Evolutionary conservation across 2,888 invertebrate species (phyloP).

Genomic region (Orthonevra nobilis): DNA sequence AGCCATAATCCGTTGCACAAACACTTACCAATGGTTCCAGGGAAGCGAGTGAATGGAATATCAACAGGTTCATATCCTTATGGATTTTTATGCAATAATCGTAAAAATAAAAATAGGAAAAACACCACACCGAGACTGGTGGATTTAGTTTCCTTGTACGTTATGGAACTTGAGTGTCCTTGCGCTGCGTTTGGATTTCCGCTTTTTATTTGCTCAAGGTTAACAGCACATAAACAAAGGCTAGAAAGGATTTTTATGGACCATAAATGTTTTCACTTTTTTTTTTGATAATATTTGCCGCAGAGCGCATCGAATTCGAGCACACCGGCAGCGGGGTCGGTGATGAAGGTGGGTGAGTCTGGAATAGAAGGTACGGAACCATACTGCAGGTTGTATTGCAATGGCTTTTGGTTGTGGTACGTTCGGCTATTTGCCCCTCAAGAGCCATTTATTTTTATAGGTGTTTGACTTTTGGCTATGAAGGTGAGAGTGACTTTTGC

Average conservation of each 20-base stretch:
- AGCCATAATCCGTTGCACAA: constrained; percentile 62
- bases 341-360: constrained; percentile 37
- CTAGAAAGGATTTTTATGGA: constrained; percentile 65
- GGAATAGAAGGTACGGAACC: constrained; percentile 31
- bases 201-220: constrained; percentile 69
- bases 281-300: constrained; percentile 44
- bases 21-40: constrained; percentile 14
- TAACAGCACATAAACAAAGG: constrained; percentile 67
- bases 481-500: constrained; percentile 33
- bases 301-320: constrained; percentile 56
- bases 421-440: constrained; percentile 35
- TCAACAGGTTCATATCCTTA: constrained; percentile 67
- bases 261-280: constrained; percentile 60
- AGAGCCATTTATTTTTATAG: constrained; percentile 57
- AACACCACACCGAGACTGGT: constrained; percentile 40
- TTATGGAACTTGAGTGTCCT: constrained; percentile 52
- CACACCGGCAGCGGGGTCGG: constrained; percentile 5
- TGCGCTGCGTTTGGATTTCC: constrained; percentile 54
- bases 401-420: constrained; percentile 38
- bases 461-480: constrained; percentile 39
- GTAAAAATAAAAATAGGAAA: constrained; percentile 48
- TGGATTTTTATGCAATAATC: constrained; percentile 71
- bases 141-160: constrained; percentile 54
- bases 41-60: constrained; percentile 52
- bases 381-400: constrained; percentile 66